A percentile compares a stretch with the other conserved stretches of the same genome.
Conservation (phyloP, 2,888 invertebrate species). For the Cheilosia pagana region DNA sequence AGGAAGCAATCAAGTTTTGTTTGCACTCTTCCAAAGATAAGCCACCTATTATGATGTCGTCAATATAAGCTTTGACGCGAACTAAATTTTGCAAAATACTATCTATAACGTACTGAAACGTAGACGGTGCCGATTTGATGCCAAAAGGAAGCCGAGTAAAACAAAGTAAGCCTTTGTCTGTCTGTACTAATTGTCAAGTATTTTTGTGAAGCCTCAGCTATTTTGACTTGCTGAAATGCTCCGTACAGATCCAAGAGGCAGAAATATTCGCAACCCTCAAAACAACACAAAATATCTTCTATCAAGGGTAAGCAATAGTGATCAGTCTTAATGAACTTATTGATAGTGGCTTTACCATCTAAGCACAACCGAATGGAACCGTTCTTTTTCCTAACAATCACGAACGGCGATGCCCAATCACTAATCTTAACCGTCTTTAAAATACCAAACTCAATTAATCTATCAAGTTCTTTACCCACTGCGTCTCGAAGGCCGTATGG, state of each 20-base stretch:
- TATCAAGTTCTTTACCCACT: too few species aligned
- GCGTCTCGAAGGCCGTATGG: too few species aligned
- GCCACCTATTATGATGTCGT: conserved; percentile 39
- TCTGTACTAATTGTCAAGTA: conserved; percentile 26
- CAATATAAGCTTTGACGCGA: conserved; percentile 23
- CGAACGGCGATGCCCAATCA: too few species aligned
- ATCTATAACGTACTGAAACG: conserved; percentile 19
- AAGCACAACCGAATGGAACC: too few species aligned
- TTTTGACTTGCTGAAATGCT: conserved; percentile 19
- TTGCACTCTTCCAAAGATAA: conserved; percentile 12
- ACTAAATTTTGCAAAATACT: conserved; percentile 20
- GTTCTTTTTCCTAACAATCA: too few species aligned
- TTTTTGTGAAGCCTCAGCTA: conserved; percentile 23
- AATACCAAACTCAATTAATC: too few species aligned
- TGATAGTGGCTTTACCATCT: too few species aligned
- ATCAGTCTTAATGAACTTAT: too few species aligned
- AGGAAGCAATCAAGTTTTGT: conserved; percentile 6
- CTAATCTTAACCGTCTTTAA: too few species aligned
- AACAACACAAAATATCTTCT: conserved; percentile 21
- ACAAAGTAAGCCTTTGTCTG: conserved; percentile 10
- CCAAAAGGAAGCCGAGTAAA: conserved; percentile 23
- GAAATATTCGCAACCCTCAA: conserved; percentile 8
- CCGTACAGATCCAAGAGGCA: conserved; percentile 9
- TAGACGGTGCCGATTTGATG: conserved; percentile 19
- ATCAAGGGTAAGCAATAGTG: not conserved